A percentile compares a stretch with the other conserved stretches of the same genome.
These are phyloP conservation scores for Drosophila seclusa DNA, from an alignment of 2,888 invertebrate species.

Conservation along the genomic window DNA sequence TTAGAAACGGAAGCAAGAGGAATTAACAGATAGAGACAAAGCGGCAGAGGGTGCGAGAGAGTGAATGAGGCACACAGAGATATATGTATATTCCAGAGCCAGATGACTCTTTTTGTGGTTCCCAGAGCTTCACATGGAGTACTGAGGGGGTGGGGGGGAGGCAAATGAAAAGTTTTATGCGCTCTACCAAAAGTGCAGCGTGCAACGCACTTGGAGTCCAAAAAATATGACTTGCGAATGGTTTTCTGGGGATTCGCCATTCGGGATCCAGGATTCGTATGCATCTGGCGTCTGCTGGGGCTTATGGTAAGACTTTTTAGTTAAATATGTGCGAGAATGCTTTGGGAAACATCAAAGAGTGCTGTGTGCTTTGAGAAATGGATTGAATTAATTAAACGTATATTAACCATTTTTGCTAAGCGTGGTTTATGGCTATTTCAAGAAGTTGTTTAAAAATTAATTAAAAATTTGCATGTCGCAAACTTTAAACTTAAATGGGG, in stretches of 20 bases:
- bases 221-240: slow-evolving; percentile 68
- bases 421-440: not conserved
- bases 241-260: slow-evolving; percentile 25
- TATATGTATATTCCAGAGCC: slow-evolving; percentile 23
- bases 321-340: slow-evolving; percentile 55
- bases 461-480: slow-evolving; percentile 14
- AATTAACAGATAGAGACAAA: slow-evolving; percentile 50
- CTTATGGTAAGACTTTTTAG: slow-evolving; percentile 41
- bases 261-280: slow-evolving; percentile 43
- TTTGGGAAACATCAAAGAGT: slow-evolving; percentile 6
- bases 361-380: slow-evolving; percentile 2
- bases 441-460: not conserved
- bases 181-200: slow-evolving; percentile 69
- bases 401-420: slow-evolving; percentile 10
- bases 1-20: slow-evolving; percentile 73
- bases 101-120: slow-evolving; percentile 60
- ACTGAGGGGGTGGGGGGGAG: not conserved
- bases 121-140: not conserved
- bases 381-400: slow-evolving; percentile 8
- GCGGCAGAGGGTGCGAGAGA: slow-evolving; percentile 1
- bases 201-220: slow-evolving; percentile 63
- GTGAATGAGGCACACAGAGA: not conserved
- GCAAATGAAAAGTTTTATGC: slow-evolving; percentile 64
- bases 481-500: not conserved
- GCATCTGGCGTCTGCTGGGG: slow-evolving; percentile 21